Base-by-base conservation (phyloP, 1,140 invertebrate genomes). In the Bactericera cockerelli region DNA sequence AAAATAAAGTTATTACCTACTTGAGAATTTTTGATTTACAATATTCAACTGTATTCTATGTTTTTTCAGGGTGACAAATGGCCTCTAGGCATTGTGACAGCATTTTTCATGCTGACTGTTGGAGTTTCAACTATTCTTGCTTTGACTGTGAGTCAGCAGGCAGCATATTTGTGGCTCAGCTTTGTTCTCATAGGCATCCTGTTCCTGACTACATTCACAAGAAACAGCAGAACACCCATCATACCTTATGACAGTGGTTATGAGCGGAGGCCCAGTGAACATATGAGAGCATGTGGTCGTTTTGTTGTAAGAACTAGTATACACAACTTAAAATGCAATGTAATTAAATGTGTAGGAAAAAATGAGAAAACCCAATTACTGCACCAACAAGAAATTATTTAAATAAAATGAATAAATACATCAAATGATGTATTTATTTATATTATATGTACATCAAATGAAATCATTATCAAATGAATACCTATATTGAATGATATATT, bases 81-180 rank as follows among this genome's bases (percentile, higher is more conserved):
- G 42, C 42, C 42, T 19, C 19, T 49, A 16, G 42, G 42, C n/a
- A n/a, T 49, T 16, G 42, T 49, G 22, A n/a, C 4, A 6, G 42
- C 8, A n/a, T 49, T 49, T 49, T 49, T 49, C 22, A n/a, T 49
- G 42, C 42, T 49, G 42, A 49, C 42, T 49, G 42, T 49, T 6
- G 42, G 42, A 8, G 42, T 49, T 8, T 49, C 42, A 19, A 49
- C 42, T 6, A 4, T 49, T 19, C 42, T 49, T 10, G 42, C 42
- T 10, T 49, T 49, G 22, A 6, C 4, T 19, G 42, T 49, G n/a
- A 49, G n/a, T 49, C 42, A 49, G 42, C 42, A 49, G n/a, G 42
- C 42, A 10, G 42, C 42, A 3, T 49, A 49, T n/a, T 49, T 49
- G 42, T 49, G 42, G 42, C 22, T 49, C n/a, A 49, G 42, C 22